These are phyloP conservation scores for Sisyra terminalis DNA, from an alignment of 2,888 invertebrate genomes.

Conservation along the genomic window DNA sequence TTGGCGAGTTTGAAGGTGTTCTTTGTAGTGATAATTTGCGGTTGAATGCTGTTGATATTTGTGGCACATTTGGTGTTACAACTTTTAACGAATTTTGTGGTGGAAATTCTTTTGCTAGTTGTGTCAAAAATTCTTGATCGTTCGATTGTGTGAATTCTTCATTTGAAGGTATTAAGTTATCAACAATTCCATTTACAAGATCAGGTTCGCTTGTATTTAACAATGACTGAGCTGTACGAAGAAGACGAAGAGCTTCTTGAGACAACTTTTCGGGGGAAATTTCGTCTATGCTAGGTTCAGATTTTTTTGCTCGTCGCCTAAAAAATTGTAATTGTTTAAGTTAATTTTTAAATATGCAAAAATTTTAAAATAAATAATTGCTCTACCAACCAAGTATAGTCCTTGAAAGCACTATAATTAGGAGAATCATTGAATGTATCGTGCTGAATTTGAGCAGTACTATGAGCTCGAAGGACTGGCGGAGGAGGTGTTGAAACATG, in stretches of 20 bases:
- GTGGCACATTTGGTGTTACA: constrained; percentile 13
- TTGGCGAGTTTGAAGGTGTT: constrained; percentile 8
- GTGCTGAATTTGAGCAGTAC: constrained; percentile 24
- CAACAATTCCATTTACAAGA: constrained; percentile 15
- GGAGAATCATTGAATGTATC: constrained; percentile 9
- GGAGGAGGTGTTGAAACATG: constrained; percentile 22
- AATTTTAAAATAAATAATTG: background rate
- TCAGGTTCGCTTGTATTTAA: constrained; percentile 45
- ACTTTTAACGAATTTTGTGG: background rate
- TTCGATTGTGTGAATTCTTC: constrained; percentile 11
- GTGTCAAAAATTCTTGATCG: constrained; percentile 23
- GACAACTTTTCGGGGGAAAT: constrained; percentile 43
- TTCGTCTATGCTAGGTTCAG: constrained; percentile 27
- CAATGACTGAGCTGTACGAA: constrained; percentile 46
- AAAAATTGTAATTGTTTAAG: background rate
- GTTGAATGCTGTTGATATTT: constrained; percentile 21
- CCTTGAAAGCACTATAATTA: constrained; percentile 30
- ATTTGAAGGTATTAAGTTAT: background rate
- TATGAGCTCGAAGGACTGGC: constrained; percentile 27
- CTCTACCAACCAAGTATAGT: constrained; percentile 39
- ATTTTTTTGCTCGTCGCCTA: constrained; percentile 26
- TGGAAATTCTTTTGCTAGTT: constrained; percentile 25
- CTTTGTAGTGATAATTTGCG: constrained; percentile 23
- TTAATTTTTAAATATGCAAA: background rate
- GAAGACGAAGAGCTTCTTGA: constrained; percentile 46